Evolutionary conservation across 2,113 vertebrate species (phyloP).

Genomic region (Numida meleagris): DNA sequence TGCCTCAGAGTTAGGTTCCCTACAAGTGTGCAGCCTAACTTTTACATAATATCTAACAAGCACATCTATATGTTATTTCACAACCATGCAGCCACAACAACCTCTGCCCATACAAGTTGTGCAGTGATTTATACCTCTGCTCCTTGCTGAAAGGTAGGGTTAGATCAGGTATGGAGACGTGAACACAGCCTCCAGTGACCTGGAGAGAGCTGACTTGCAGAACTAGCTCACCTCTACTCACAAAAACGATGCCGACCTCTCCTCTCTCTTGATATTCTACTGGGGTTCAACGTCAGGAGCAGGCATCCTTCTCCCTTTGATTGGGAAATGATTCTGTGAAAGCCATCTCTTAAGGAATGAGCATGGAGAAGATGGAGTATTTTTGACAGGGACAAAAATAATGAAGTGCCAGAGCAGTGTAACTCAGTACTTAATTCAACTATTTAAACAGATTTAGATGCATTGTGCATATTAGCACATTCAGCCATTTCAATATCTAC

Average conservation of each 20-base stretch:
- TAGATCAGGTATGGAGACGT: neutral
- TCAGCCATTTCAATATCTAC: neutral
- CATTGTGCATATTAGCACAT: neutral
- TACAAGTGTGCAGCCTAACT: neutral
- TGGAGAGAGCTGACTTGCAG: neutral
- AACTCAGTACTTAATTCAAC: neutral
- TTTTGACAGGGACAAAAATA: neutral
- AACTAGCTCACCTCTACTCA: neutral
- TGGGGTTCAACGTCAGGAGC: neutral
- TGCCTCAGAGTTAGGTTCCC: fast-evolving
- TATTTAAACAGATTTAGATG: fast-evolving
- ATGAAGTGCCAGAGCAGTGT: neutral
- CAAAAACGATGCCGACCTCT: fast-evolving
- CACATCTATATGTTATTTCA: fast-evolving
- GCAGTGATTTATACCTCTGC: neutral
- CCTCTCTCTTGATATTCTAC: neutral
- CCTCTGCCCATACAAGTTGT: fast-evolving
- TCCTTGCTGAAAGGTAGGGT: neutral
- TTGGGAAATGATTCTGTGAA: neutral
- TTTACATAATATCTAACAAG: fast-evolving
- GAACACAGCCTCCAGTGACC: fast-evolving
- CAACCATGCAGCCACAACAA: neutral
- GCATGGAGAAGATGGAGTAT: fast-evolving
- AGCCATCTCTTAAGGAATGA: neutral
- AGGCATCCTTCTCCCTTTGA: neutral